phyloP scores from a whole-genome alignment of 2,113 vertebrate genomes.

The Mesitornis unicolor region DNA sequence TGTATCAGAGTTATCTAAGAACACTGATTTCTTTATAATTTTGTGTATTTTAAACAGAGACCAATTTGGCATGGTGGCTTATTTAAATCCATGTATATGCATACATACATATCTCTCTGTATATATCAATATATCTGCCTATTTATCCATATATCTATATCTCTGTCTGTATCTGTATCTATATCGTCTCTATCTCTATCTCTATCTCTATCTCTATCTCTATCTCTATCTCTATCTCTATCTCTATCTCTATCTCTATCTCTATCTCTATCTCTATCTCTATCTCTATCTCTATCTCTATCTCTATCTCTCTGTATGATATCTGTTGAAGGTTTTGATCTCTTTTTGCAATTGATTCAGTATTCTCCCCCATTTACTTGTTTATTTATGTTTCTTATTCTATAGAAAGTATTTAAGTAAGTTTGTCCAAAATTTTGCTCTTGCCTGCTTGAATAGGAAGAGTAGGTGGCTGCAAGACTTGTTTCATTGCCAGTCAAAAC shows the following conservation, averaged over 20 bases:
- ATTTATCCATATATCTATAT: neutral
- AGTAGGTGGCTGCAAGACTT: neutral
- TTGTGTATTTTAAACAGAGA: neutral
- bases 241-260: neutral
- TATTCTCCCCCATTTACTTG: neutral
- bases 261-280: neutral
- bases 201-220: neutral
- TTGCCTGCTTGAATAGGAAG: neutral
- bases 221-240: neutral
- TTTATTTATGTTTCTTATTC: neutral
- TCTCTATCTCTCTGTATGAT: neutral
- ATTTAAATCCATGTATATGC: neutral
- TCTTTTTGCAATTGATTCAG: neutral
- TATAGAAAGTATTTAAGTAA: neutral
- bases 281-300: neutral
- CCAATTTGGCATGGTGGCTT: neutral
- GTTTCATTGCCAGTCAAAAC: neutral
- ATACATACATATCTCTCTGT: neutral
- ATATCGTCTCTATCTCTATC: neutral
- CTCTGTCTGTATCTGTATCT: neutral
- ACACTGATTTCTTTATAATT: neutral
- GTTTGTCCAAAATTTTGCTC: neutral
- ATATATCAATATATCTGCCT: neutral
- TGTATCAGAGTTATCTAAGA: neutral
- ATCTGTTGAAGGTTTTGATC: neutral